A percentile compares a stretch with the other conserved stretches of the same genome.
phyloP scores from a whole-genome alignment of 2,888 invertebrate genomes.

The Cerceris ruficornis region DNA sequence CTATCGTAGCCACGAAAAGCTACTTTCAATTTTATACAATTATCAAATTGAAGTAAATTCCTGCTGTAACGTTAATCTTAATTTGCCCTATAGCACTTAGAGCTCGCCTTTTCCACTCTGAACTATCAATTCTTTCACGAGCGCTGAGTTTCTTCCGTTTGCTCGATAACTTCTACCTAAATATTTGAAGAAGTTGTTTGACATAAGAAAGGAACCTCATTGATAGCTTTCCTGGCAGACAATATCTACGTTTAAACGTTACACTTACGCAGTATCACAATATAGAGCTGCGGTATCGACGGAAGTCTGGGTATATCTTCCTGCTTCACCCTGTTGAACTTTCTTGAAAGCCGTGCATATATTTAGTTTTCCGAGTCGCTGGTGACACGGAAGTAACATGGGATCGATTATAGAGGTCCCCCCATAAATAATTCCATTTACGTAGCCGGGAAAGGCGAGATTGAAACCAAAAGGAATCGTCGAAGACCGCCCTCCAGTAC shows the following conservation, averaged over 20 bases:
- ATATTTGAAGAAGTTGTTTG: too few species aligned
- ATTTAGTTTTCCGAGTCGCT: constrained; percentile 46
- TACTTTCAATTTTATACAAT: too few species aligned
- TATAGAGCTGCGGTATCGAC: constrained; percentile 31
- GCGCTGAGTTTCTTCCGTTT: too few species aligned
- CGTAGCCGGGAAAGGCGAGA: constrained; percentile 21
- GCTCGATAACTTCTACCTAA: too few species aligned
- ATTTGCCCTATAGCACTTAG: too few species aligned
- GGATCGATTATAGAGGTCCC: constrained; percentile 59
- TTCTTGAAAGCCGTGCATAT: constrained; percentile 28
- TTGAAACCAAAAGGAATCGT: constrained; percentile 32
- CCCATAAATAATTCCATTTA: constrained; percentile 64
- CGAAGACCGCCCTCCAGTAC: not conserved
- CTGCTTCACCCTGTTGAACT: constrained; percentile 32
- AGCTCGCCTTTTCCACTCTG: too few species aligned
- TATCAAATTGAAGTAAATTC: too few species aligned
- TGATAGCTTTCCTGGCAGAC: not conserved
- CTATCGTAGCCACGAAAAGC: too few species aligned
- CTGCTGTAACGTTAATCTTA: too few species aligned
- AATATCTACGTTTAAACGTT: constrained; percentile 31
- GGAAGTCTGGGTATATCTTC: constrained; percentile 36
- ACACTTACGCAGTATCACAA: constrained; percentile 43
- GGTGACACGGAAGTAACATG: constrained; percentile 65
- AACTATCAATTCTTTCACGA: too few species aligned
- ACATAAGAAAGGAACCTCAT: too few species aligned